Conservation (phyloP, 1,140 invertebrate genomes). For the Anthonomus grandis region DNA sequence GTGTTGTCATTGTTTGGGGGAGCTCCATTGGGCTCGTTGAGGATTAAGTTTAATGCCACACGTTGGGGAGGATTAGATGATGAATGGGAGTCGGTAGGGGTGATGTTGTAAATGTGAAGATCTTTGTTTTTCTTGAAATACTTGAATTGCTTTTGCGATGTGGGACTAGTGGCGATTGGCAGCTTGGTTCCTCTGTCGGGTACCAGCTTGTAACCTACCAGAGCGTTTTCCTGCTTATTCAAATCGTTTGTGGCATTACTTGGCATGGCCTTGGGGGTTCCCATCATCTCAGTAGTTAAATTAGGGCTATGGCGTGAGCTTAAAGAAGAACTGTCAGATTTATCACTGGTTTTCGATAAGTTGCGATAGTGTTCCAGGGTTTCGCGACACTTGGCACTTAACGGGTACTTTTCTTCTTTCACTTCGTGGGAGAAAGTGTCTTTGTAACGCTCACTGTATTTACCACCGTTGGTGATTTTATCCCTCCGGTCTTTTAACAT, state of each 20-base stretch:
- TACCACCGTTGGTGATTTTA: slow-evolving; percentile 39
- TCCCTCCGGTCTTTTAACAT: slow-evolving; percentile 40
- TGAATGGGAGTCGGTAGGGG: slow-evolving; percentile 7
- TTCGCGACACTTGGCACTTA: slow-evolving; percentile 31
- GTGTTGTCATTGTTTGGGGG: slow-evolving; percentile 26
- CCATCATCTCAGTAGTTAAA: slow-evolving; percentile 29
- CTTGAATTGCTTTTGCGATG: slow-evolving; percentile 16
- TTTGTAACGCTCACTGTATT: slow-evolving; percentile 44
- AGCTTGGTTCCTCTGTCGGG: slow-evolving; percentile 24
- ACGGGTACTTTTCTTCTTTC: slow-evolving; percentile 29
- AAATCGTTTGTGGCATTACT: slow-evolving; percentile 45
- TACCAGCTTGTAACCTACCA: slow-evolving; percentile 38
- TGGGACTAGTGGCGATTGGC: slow-evolving; percentile 4
- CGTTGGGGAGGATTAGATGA: slow-evolving; percentile 17
- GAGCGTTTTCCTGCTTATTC: slow-evolving; percentile 41
- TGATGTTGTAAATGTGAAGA: slow-evolving; percentile 10
- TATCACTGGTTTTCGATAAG: slow-evolving; percentile 15
- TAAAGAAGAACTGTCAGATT: slow-evolving; percentile 10
- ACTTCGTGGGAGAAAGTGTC: slow-evolving; percentile 36
- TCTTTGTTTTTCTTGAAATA: slow-evolving; percentile 26
- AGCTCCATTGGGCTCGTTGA: slow-evolving; percentile 21
- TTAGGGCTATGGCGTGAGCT: slow-evolving; percentile 13
- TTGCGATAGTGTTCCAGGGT: slow-evolving; percentile 29
- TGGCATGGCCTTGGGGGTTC: slow-evolving; percentile 18
- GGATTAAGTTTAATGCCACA: slow-evolving; percentile 31